Percentiles rank a stretch among this genome's conserved stretches.
These are phyloP conservation scores for Cyprinodon variegatus DNA, from an alignment of 2,113 vertebrate genomes.

Conservation along the genomic window DNA sequence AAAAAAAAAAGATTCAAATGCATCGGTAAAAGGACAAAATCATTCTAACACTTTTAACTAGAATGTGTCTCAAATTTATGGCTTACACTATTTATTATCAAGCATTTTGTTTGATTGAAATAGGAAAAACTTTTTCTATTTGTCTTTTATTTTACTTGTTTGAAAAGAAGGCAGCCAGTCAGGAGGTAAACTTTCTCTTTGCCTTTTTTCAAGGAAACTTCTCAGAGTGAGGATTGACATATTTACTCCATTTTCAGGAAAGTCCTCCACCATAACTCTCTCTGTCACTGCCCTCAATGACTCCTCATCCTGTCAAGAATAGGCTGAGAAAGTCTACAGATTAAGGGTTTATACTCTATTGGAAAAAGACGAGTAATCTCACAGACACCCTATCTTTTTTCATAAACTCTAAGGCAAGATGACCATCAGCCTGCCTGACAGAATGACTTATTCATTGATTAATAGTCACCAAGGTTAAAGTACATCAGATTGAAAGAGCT, in stretches of 20 bases:
- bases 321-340: constrained; percentile 46
- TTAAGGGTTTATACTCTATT: constrained; percentile 56
- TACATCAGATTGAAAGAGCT: constrained; percentile 32
- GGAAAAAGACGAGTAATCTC: constrained; percentile 55
- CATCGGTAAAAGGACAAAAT: neutral
- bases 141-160: neutral
- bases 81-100: neutral
- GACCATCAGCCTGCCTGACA: constrained; percentile 41
- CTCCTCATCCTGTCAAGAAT: constrained; percentile 58
- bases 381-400: constrained; percentile 43
- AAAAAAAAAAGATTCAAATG: neutral
- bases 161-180: neutral
- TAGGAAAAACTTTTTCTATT: neutral
- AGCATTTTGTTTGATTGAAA: constrained; percentile 23
- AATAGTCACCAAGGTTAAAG: constrained; percentile 53
- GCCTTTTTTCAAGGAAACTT: constrained; percentile 32
- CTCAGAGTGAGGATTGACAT: constrained; percentile 56
- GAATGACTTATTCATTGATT: constrained; percentile 21
- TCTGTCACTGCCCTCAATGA: constrained; percentile 36
- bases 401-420: constrained; percentile 30
- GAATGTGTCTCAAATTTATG: neutral
- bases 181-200: constrained; percentile 36
- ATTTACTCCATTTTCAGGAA: constrained; percentile 47
- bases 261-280: constrained; percentile 38
- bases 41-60: neutral